Percentiles rank a stretch among this genome's conserved stretches.
Evolutionary conservation across 2,797 vertebrate species (phyloP).

Genomic region (Brotula barbata): DNA sequence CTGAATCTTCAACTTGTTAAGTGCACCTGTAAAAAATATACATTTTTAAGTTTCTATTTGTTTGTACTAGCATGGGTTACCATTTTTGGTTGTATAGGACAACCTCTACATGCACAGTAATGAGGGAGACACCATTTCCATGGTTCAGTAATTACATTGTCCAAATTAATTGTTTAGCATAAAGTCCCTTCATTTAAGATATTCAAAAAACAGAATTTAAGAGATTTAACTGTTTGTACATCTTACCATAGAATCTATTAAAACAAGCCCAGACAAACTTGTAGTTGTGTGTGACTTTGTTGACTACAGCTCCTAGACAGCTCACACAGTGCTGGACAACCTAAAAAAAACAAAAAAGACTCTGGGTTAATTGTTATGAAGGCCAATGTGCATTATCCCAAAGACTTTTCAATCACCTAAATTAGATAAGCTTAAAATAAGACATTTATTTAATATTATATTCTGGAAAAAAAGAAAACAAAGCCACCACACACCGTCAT

Average conservation of each 20-base stretch:
- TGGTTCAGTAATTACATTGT: too few relatives aligned
- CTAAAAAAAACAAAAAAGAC: constrained; percentile 63
- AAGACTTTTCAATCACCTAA: too few relatives aligned
- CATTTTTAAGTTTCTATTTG: neutral
- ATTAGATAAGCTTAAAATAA: too few relatives aligned
- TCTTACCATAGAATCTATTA: constrained; percentile 95
- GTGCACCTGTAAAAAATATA: constrained; percentile 79
- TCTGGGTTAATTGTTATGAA: neutral
- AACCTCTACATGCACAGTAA: too few relatives aligned
- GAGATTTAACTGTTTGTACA: neutral
- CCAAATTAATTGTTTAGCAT: too few relatives aligned
- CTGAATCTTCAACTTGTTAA: constrained; percentile 94
- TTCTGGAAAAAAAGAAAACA: neutral
- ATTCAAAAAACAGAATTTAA: neutral
- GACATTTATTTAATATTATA: too few relatives aligned
- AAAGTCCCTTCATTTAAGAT: too few relatives aligned
- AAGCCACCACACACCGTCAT: constrained; percentile 90
- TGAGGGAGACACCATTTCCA: too few relatives aligned
- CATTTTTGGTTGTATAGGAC: too few relatives aligned
- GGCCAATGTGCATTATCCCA: neutral
- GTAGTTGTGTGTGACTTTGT: constrained; percentile 97
- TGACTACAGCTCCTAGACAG: constrained; percentile 95
- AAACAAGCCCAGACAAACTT: constrained; percentile 99
- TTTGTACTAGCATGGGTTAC: neutral
- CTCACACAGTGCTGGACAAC: constrained; percentile 98